phyloP scores from a whole-genome alignment of 2,888 invertebrate species.

The Doris montereyensis region DNA sequence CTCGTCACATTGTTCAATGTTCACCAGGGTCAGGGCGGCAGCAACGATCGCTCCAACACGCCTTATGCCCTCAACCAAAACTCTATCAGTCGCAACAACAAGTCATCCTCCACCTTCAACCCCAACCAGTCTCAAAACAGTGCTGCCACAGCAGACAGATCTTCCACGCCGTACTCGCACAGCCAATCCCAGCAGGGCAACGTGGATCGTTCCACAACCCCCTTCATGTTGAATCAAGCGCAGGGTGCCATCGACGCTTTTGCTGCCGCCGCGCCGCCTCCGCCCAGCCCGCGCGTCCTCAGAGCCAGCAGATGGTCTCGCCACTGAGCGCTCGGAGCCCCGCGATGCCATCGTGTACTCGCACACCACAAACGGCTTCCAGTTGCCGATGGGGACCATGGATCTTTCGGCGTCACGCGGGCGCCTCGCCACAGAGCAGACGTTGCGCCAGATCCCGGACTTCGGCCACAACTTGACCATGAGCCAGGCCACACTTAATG shows the following conservation, averaged over 20 bases:
- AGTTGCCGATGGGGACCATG: constrained; percentile 21
- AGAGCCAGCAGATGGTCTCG: constrained; percentile 28
- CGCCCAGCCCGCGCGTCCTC: constrained; percentile 4
- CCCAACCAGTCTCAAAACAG: background rate
- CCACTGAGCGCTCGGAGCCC: background rate
- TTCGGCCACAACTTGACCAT: background rate
- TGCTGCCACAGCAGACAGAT: background rate
- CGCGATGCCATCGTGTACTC: background rate
- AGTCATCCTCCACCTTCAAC: background rate
- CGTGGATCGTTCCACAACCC: background rate
- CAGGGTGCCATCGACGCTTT: background rate
- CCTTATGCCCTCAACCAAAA: background rate
- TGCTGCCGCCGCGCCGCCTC: background rate
- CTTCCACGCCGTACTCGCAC: background rate
- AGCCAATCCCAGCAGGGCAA: background rate
- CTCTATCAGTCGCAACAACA: background rate
- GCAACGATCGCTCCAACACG: background rate
- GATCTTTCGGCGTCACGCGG: constrained; percentile 21
- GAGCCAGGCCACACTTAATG: background rate
- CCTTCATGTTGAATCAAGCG: background rate
- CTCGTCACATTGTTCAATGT: no score
- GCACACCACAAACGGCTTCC: background rate
- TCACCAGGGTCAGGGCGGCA: no score
- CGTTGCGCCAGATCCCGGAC: background rate
- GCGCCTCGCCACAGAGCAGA: background rate